Conservation (phyloP, 2,888 invertebrate species). For the Laothoe populi region DNA sequence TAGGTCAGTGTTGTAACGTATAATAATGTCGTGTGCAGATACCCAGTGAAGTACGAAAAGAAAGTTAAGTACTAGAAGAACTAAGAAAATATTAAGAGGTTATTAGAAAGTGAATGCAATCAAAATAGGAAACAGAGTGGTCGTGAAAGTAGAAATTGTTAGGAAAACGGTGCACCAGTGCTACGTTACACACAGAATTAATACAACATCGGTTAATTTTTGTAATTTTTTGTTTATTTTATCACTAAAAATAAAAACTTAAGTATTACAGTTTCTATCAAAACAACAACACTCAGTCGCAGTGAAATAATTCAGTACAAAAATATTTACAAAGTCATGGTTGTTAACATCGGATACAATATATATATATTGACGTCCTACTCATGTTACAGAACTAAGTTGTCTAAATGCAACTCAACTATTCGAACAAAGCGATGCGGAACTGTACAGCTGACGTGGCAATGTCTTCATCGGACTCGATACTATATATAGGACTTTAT, state of each 20-base stretch:
- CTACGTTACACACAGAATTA: conserved; percentile 64
- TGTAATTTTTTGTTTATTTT: conserved; percentile 81
- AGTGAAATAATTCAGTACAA: conserved; percentile 78
- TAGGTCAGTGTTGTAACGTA: conserved; percentile 31
- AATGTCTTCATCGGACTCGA: conserved; percentile 47
- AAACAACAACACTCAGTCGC: conserved; percentile 82
- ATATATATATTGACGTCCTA: conserved; percentile 45
- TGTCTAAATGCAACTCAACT: conserved; percentile 73
- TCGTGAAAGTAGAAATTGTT: conserved; percentile 62
- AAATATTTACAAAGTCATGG: conserved; percentile 79
- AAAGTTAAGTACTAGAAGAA: conserved; percentile 51
- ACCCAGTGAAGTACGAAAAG: conserved; percentile 28
- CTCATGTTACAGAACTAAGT: conserved; percentile 59
- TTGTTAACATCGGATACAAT: conserved; percentile 52
- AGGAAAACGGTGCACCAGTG: conserved; percentile 68
- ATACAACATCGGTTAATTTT: conserved; percentile 63
- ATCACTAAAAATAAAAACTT: conserved; percentile 84
- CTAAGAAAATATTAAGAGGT: conserved; percentile 64
- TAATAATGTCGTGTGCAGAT: conserved; percentile 22
- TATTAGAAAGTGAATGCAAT: conserved; percentile 70
- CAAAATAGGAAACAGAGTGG: conserved; percentile 59
- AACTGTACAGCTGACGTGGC: conserved; percentile 43
- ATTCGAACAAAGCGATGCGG: conserved; percentile 38
- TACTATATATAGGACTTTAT: conserved; percentile 51
- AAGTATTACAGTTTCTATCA: conserved; percentile 83